Evolutionary conservation across 2,797 vertebrate genomes (phyloP), one percentile per base, ranked within the genome.

Genomic region (Pangasius krempfi): DNA sequence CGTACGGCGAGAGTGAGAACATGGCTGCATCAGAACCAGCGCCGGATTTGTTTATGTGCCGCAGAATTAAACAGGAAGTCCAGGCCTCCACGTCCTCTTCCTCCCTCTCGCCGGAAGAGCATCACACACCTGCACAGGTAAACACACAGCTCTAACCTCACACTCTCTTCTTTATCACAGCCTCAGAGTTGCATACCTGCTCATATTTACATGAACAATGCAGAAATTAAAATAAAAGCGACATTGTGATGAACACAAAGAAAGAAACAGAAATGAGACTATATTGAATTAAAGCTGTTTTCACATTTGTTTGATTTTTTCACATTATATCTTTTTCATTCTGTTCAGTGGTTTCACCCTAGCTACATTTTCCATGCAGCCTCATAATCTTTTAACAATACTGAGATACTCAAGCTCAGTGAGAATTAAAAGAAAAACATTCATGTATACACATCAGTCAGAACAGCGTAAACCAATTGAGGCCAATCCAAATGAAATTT

Each of bases 1-100:
- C 98, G 30, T 99, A 98, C 91, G 94, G 93, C 94, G 97, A 97
- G 52, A 92, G 93, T 64, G 93, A 97, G 88, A 97, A 91, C 83
- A 94, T 97, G 50, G 22, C 73, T 16, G 16, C 60, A 1, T 78
- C 85, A 6, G 85, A 78, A 64, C 16, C 40, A 1, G 25, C 44
- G 6, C 13, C 70, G 1, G 58, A 60, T 56, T 93, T 97, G 1
- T 96, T 97, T 82, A 88, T 95, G 5, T 97, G 97, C 94, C 96
- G 95, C 86, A 96, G 97, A 94, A 98, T 99, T 95, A 99, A 99
- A 95, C 97, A 98, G 94, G 98, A 99, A 93, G 89, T 94, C 88
- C 93, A 96, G 95, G 96, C 97, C 93, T 96, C 97, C 0, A 95
- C 97, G 30, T 88, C 88, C 75, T 88, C 88, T 25, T 88, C 75